Base-by-base conservation (phyloP, 35 echinoderm and acorn worm genomes). In the Diadema setosum region DNA sequence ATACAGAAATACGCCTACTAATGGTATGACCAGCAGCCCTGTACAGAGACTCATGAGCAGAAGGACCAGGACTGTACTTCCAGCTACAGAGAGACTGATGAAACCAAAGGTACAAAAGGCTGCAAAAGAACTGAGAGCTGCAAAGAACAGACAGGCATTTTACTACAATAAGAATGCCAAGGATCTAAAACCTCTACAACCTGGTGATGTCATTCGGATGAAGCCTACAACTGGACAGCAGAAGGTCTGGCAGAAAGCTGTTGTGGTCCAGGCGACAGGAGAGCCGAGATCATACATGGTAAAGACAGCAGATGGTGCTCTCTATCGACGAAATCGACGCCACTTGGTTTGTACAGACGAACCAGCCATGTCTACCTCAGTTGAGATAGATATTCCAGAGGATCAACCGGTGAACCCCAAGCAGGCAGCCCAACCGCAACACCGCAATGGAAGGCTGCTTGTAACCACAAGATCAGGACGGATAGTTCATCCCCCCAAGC, bases 191-290 rank as follows among this genome's bases (percentile, higher is more conserved):
- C 48, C 55, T 46, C 58, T 90, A 32, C 58, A 81, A 44, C 15
- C 50, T 3, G 74, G 93, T 67, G 69, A 94, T 24, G 70, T 42
- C 17, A 88, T 94, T 24, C 83, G 88, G 21, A 67, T 90, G 39
- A 89, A 90, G 49, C 81, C 86, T 41, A 12, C 65, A 24, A 34
- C 2, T 36, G 65, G 30, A 32, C 65, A 29, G 37, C 24, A 29
- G 5, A 9, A 52, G 48, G n/a, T n/a, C 48, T 70, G 65, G 65
- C 29, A 34, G 65, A 70, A 70, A 29, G 24, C 65, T 29, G 65
- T 70, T 18, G 65, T 70, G 24, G 34, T 70, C n/a, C 56, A 26
- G 20, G 20, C 56, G 4, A 26, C 56, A 6, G 20, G 20, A 59
- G 56, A 59, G 56, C 56, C 65, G 30, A 17, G 30, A 5, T 70